A percentile compares a stretch with the other conserved stretches of the same genome.
These are phyloP conservation scores for Rhea americana DNA, from an alignment of 2,113 vertebrate genomes.

Conservation along the genomic window DNA sequence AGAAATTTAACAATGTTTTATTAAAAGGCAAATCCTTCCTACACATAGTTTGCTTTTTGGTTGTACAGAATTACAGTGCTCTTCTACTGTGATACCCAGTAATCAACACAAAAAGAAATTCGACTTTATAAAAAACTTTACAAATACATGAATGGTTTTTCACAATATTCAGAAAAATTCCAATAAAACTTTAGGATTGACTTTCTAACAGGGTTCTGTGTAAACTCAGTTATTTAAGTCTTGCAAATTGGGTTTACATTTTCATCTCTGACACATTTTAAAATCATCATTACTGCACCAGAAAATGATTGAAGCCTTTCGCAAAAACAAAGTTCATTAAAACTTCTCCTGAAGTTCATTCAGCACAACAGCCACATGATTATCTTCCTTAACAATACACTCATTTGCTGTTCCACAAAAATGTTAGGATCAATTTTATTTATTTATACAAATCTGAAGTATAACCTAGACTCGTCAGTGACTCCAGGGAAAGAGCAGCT, in stretches of 20 bases:
- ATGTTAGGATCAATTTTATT: not conserved
- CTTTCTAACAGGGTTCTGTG: not conserved
- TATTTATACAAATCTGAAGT: not conserved
- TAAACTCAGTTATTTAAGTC: not conserved
- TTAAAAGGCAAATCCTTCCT: not conserved
- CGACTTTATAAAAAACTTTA: not conserved
- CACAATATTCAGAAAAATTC: not conserved
- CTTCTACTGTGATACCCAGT: not conserved
- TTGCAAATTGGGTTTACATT: not conserved
- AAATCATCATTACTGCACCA: not conserved
- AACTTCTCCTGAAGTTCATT: not conserved
- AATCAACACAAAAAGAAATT: not conserved
- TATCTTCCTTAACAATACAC: not conserved
- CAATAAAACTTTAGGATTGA: not conserved
- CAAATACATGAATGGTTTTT: not conserved
- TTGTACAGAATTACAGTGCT: not conserved
- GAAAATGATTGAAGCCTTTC: not conserved
- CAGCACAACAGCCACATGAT: not conserved
- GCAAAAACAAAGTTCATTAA: not conserved
- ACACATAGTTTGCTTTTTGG: not conserved
- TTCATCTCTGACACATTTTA: not conserved
- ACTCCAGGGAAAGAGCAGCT: not conserved
- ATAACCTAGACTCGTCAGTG: not conserved
- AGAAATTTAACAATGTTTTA: not conserved
- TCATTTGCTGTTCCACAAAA: not conserved